Percentiles rank a stretch among this genome's conserved stretches.
Evolutionary conservation across 2,113 vertebrate species (phyloP).

Genomic region (Romanogobio albipinnatus): DNA sequence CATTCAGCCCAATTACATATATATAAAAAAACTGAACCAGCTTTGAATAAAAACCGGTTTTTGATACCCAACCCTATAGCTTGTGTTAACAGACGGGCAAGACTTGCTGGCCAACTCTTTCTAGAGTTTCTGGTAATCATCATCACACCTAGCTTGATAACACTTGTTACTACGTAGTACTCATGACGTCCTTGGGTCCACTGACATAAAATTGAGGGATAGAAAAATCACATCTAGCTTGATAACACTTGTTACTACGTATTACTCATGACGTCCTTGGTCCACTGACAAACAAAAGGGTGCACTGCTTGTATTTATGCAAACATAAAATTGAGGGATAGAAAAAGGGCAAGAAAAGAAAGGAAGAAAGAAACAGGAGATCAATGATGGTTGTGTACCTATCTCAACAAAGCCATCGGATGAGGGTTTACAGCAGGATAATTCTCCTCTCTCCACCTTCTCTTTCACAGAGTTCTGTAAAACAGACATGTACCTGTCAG

Average conservation of each 20-base stretch:
- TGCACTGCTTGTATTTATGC: conserved; percentile 13
- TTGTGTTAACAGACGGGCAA: neutral
- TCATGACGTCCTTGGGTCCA: neutral
- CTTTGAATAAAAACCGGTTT: neutral
- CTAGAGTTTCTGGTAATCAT: neutral
- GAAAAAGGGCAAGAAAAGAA: neutral
- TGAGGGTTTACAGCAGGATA: conserved; percentile 64
- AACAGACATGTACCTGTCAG: conserved; percentile 19
- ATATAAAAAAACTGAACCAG: neutral
- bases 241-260: neutral
- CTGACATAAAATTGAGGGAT: neutral
- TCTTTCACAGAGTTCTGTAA: conserved; percentile 58
- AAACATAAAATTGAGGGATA: conserved; percentile 2
- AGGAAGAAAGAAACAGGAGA: neutral
- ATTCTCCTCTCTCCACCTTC: conserved; percentile 40
- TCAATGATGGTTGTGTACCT: conserved; percentile 54
- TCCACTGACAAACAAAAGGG: neutral
- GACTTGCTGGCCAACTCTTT: neutral
- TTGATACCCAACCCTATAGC: neutral
- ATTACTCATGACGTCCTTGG: neutral
- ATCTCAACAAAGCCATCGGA: conserved; percentile 73
- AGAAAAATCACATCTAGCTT: neutral
- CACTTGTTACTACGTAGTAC: neutral
- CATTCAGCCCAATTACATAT: neutral
- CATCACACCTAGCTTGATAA: neutral